A percentile compares a stretch with the other conserved stretches of the same genome.
phyloP scores from a whole-genome alignment of 2,888 invertebrate genomes.

The Apocheima hispidaria region DNA sequence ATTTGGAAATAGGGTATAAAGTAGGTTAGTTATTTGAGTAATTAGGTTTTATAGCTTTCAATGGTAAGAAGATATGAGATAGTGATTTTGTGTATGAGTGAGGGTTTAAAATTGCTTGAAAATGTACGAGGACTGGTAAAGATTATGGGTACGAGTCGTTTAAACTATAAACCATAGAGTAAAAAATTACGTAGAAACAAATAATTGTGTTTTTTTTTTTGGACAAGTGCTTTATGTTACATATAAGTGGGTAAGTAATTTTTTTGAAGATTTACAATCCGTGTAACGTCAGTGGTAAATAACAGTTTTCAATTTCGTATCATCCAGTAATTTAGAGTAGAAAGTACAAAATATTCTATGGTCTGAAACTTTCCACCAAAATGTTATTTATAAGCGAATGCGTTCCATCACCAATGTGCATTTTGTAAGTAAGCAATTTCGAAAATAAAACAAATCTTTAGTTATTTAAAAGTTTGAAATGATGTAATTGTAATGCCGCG shows the following conservation, averaged over 20 bases:
- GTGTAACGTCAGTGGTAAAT: background rate
- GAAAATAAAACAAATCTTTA: background rate
- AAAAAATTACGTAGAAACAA: too few species aligned
- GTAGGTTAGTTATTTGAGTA: too few species aligned
- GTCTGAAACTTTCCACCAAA: background rate
- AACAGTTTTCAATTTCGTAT: background rate
- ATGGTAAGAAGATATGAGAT: background rate
- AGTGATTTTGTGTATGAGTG: background rate
- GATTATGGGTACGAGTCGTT: too few species aligned
- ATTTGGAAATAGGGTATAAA: too few species aligned
- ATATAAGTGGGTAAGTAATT: background rate
- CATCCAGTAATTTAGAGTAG: background rate
- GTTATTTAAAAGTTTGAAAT: constrained; percentile 8
- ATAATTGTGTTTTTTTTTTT: too few species aligned
- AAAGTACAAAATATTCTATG: background rate
- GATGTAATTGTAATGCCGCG: background rate
- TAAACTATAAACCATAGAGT: too few species aligned
- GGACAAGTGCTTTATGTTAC: background rate
- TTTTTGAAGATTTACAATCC: background rate
- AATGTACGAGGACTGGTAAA: too few species aligned
- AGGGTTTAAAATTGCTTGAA: background rate
- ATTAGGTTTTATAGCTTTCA: too few species aligned
- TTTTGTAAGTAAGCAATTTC: background rate
- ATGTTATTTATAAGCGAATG: background rate
- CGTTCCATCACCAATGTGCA: constrained; percentile 2